A percentile compares a stretch with the other conserved stretches of the same genome.
Evolutionary conservation across 2,888 invertebrate species (phyloP).

Genomic region (Eupsilia transversa): DNA sequence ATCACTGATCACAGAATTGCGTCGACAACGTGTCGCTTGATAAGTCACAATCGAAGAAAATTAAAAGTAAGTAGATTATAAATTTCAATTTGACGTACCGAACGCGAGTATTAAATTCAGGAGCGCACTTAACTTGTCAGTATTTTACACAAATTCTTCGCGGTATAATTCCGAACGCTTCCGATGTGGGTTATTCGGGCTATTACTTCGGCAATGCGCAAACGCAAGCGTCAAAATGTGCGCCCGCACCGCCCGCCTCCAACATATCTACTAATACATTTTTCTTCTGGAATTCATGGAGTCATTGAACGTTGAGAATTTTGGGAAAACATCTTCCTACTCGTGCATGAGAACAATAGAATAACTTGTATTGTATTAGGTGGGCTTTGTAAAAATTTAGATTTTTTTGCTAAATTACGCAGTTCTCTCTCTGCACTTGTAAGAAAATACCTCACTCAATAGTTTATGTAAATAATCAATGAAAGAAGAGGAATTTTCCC

Average conservation of each 20-base stretch:
- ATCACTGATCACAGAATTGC: slow-evolving; percentile 34
- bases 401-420: slow-evolving; percentile 22
- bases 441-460: slow-evolving; percentile 26
- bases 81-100: slow-evolving; percentile 49
- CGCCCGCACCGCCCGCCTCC: slow-evolving; percentile 62
- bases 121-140: slow-evolving; percentile 64
- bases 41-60: slow-evolving; percentile 27
- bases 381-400: slow-evolving; percentile 26
- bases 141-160: slow-evolving; percentile 69
- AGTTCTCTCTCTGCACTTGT: slow-evolving; percentile 5
- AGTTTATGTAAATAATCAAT: slow-evolving; percentile 43
- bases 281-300: slow-evolving; percentile 64
- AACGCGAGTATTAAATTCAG: slow-evolving; percentile 62
- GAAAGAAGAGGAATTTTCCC: slow-evolving; percentile 6
- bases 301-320: slow-evolving; percentile 66
- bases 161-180: slow-evolving; percentile 54
- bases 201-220: slow-evolving; percentile 53
- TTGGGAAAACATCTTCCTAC: slow-evolving; percentile 58
- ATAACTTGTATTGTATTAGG: slow-evolving; percentile 22
- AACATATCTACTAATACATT: slow-evolving; percentile 65
- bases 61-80: slow-evolving; percentile 25
- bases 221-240: slow-evolving; percentile 50
- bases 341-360: slow-evolving; percentile 49
- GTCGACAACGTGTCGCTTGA: slow-evolving; percentile 10
- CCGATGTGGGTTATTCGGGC: slow-evolving; percentile 56